A percentile compares a stretch with the other conserved stretches of the same genome.
Evolutionary conservation across 1,140 invertebrate genomes (phyloP).

Genomic region (Pollicipes pollicipes): DNA sequence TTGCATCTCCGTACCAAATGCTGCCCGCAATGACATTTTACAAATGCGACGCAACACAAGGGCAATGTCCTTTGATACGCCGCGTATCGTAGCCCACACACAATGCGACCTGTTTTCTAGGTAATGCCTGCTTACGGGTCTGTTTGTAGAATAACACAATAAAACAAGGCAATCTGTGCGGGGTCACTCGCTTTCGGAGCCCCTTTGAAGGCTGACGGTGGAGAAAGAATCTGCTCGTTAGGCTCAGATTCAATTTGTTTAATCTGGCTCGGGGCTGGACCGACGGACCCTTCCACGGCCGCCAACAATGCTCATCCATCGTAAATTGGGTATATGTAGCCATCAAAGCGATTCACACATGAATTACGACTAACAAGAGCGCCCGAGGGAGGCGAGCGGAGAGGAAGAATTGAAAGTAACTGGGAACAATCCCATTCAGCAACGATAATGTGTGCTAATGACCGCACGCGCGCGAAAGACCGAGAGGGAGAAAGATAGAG

Average conservation of each 20-base stretch:
- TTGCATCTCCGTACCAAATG: no score
- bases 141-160: neutral
- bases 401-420: conserved; percentile 2
- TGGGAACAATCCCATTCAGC: neutral
- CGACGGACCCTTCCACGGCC: neutral
- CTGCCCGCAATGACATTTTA: no score
- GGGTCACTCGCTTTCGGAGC: neutral
- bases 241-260: neutral
- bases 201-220: neutral
- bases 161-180: neutral
- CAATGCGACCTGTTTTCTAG: no score
- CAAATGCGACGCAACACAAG: no score
- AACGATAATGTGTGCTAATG: neutral
- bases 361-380: conserved; percentile 1
- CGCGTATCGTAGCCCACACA: no score
- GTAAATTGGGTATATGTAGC: conserved; percentile 2
- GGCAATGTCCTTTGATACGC: no score
- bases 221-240: neutral
- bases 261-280: neutral
- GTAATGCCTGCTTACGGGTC: no score
- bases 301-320: neutral
- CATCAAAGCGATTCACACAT: conserved; percentile 1
- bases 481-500: no score
- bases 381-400: neutral
- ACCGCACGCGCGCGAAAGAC: neutral